Evolutionary conservation across 1,140 invertebrate genomes (phyloP).

Genomic region (Ceratosolen solmsi): DNA sequence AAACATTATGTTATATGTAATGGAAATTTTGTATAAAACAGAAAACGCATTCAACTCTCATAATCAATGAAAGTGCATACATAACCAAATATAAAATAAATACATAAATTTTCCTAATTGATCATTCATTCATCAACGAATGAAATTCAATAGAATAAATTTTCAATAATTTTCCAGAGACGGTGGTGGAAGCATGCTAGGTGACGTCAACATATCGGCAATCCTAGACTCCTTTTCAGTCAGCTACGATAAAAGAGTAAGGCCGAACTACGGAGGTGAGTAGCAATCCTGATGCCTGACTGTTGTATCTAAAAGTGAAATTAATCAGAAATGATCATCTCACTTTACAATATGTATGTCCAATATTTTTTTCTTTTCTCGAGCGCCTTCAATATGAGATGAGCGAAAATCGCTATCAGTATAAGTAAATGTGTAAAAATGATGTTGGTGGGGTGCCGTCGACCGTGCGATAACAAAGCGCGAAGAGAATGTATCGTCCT

Average conservation of each 20-base stretch:
- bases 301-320: neutral
- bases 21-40: too few species aligned
- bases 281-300: constrained; percentile 57
- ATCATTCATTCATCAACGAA: too few species aligned
- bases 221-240: constrained; percentile 94
- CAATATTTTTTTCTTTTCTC: neutral
- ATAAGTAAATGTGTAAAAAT: neutral
- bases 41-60: too few species aligned
- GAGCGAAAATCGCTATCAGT: neutral
- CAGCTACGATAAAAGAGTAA: constrained; percentile 98
- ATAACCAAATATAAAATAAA: too few species aligned
- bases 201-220: constrained; percentile 92
- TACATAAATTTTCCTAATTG: too few species aligned
- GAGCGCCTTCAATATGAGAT: constrained; percentile 6
- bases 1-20: too few species aligned
- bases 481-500: constrained; percentile 9
- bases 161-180: constrained; percentile 72
- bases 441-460: constrained; percentile 43
- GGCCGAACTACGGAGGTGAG: constrained; percentile 98
- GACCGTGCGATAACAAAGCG: neutral
- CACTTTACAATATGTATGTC: neutral
- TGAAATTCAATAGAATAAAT: too few species aligned
- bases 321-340: constrained; percentile 12
- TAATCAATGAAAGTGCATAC: too few species aligned
- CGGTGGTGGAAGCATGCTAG: constrained; percentile 85